phyloP scores from a whole-genome alignment of 1,140 invertebrate genomes.

The Venturia canescens region DNA sequence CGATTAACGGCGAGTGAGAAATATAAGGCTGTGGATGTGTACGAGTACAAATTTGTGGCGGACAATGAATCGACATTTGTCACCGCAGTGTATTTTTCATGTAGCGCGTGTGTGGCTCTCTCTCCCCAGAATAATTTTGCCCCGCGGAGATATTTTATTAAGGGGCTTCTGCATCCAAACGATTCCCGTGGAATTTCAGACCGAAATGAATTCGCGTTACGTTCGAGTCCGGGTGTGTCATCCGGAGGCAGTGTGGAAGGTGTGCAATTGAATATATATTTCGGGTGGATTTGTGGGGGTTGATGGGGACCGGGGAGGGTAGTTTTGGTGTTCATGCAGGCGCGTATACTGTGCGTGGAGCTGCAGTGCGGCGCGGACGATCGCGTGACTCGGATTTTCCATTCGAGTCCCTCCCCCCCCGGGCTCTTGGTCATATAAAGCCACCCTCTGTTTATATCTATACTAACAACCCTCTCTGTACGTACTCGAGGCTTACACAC shows the following conservation, averaged over 20 bases:
- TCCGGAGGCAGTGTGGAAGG: neutral
- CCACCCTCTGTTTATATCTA: neutral
- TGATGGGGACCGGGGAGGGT: slow-evolving; percentile 8
- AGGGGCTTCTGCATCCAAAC: neutral
- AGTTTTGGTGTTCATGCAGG: slow-evolving; percentile 46
- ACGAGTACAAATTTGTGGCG: too few relatives aligned
- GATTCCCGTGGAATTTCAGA: neutral
- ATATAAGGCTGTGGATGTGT: too few relatives aligned
- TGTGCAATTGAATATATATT: slow-evolving; percentile 5
- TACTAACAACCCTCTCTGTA: slow-evolving; percentile 23
- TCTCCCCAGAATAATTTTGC: too few relatives aligned
- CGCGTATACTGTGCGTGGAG: slow-evolving; percentile 51
- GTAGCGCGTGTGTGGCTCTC: too few relatives aligned
- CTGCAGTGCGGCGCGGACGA: slow-evolving; percentile 56
- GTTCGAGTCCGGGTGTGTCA: neutral
- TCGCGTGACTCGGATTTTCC: slow-evolving; percentile 64
- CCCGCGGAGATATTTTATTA: too few relatives aligned
- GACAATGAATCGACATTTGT: too few relatives aligned
- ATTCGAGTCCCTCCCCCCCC: slow-evolving; percentile 51
- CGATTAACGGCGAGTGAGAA: too few relatives aligned
- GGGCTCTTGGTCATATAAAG: neutral
- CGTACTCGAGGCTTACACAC: slow-evolving; percentile 35
- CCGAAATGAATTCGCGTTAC: neutral
- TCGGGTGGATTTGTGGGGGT: neutral
- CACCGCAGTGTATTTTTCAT: neutral